A percentile compares a stretch with the other conserved stretches of the same genome.
These are phyloP conservation scores for Leptopilina clavipes DNA, from an alignment of 1,140 invertebrate species.

Conservation along the genomic window DNA sequence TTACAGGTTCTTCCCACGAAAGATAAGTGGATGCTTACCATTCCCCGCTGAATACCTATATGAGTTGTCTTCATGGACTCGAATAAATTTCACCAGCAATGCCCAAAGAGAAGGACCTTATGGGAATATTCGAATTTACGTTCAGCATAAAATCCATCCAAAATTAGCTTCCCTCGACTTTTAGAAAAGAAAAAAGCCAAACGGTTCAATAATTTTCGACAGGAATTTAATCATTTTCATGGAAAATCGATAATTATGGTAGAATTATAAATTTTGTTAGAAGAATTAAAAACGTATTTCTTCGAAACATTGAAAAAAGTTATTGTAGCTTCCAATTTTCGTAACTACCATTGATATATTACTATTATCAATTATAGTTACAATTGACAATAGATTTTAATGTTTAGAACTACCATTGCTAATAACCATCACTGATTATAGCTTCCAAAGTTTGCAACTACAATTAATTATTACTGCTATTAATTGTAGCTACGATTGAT, in stretches of 20 bases:
- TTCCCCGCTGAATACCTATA: conserved; percentile 27
- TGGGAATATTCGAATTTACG: conserved; percentile 1
- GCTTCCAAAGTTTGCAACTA: too few species aligned
- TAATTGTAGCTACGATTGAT: too few species aligned
- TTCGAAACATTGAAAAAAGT: too few species aligned
- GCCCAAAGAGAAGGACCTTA: not conserved
- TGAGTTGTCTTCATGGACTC: conserved; percentile 30
- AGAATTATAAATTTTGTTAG: too few species aligned
- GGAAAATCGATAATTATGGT: not conserved
- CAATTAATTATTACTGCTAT: too few species aligned
- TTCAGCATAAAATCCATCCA: not conserved
- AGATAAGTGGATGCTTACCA: conserved; percentile 29
- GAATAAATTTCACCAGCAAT: conserved; percentile 10
- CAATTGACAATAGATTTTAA: too few species aligned
- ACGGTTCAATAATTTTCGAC: not conserved
- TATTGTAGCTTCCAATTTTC: too few species aligned
- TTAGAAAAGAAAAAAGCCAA: not conserved
- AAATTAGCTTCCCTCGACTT: not conserved
- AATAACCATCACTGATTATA: too few species aligned
- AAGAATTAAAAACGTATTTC: too few species aligned
- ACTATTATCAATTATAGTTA: too few species aligned
- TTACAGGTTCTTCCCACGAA: conserved; percentile 18
- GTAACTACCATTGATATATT: too few species aligned
- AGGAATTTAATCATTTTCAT: not conserved
- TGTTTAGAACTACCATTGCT: too few species aligned